Conservation (phyloP, 2,888 invertebrate genomes). For the Helicoverpa assulta region DNA sequence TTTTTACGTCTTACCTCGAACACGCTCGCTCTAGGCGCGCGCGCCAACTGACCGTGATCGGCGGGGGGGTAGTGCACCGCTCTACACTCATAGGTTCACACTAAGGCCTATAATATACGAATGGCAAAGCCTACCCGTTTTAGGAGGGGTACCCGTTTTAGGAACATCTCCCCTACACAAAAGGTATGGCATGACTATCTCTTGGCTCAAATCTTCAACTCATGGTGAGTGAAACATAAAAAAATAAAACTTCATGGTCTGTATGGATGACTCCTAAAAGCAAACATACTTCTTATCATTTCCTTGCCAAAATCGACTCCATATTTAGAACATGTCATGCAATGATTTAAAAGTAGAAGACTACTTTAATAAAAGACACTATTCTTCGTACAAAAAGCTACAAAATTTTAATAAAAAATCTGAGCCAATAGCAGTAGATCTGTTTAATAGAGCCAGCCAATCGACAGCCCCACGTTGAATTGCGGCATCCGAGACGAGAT, state of each 20-base stretch:
- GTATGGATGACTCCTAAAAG: too few relatives aligned
- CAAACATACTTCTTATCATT: not conserved
- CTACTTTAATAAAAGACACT: constrained; percentile 6
- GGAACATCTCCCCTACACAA: too few relatives aligned
- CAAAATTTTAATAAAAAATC: constrained; percentile 46
- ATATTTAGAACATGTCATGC: not conserved
- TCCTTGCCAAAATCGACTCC: not conserved
- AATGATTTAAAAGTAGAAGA: not conserved
- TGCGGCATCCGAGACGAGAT: constrained; percentile 79
- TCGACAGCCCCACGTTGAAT: constrained; percentile 66
- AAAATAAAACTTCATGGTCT: not conserved
- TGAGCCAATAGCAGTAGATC: constrained; percentile 64
- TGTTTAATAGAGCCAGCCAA: constrained; percentile 72
- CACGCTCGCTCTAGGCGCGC: too few relatives aligned
- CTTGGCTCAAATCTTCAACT: not conserved
- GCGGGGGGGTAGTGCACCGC: too few relatives aligned
- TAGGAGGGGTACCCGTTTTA: too few relatives aligned
- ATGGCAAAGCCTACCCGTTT: too few relatives aligned
- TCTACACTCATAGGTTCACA: too few relatives aligned
- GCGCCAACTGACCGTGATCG: too few relatives aligned
- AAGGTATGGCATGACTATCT: not conserved
- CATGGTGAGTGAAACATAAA: not conserved
- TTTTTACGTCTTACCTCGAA: too few relatives aligned
- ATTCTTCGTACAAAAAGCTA: constrained; percentile 29
- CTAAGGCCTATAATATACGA: too few relatives aligned